phyloP scores from a whole-genome alignment of 2,888 invertebrate species.

The Drosophila peninsularis region DNA sequence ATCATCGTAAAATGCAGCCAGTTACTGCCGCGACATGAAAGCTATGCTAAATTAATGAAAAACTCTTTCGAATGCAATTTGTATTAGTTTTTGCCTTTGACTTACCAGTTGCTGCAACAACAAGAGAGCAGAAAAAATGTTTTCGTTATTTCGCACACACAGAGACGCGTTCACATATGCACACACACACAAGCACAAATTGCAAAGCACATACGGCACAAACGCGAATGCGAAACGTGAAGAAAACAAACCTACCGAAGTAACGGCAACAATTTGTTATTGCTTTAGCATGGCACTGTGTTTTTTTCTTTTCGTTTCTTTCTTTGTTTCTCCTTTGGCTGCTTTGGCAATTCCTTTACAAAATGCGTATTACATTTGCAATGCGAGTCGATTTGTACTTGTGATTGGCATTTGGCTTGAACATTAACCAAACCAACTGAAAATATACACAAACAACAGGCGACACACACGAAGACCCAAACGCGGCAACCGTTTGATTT shows the following conservation, averaged over 20 bases:
- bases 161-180: slow-evolving; percentile 9
- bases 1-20: slow-evolving; percentile 29
- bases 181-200: slow-evolving; percentile 22
- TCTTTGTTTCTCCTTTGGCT: not conserved
- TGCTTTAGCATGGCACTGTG: slow-evolving; percentile 45
- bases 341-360: slow-evolving; percentile 22
- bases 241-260: slow-evolving; percentile 39
- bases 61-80: slow-evolving; percentile 32
- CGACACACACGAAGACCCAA: slow-evolving; percentile 57
- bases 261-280: slow-evolving; percentile 62
- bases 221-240: slow-evolving; percentile 42
- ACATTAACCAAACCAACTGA: slow-evolving; percentile 16
- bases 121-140: slow-evolving; percentile 28
- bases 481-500: slow-evolving; percentile 78
- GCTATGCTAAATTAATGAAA: slow-evolving; percentile 27
- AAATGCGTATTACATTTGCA: slow-evolving; percentile 60
- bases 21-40: slow-evolving; percentile 14
- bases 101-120: slow-evolving; percentile 54
- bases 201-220: no score
- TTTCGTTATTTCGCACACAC: slow-evolving; percentile 45
- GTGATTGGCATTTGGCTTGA: slow-evolving; percentile 45
- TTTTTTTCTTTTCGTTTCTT: slow-evolving; percentile 8
- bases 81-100: slow-evolving; percentile 21
- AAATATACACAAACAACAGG: slow-evolving; percentile 26
- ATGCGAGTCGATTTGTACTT: slow-evolving; percentile 43